phyloP scores from a whole-genome alignment of 2,113 vertebrate species.

The Microtus montanus region DNA sequence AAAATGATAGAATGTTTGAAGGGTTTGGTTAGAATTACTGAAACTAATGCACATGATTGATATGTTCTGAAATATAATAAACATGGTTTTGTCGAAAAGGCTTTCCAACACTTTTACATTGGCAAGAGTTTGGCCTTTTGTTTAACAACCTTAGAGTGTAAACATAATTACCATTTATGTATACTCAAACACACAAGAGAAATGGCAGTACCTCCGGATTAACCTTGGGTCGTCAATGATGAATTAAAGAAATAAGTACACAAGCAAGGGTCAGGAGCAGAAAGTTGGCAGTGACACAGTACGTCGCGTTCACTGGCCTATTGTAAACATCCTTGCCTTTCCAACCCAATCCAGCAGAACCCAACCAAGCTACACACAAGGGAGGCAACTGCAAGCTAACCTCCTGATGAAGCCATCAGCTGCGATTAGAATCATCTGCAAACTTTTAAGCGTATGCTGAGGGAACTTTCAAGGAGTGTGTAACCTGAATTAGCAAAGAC shows the following conservation, averaged over 20 bases:
- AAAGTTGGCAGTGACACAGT: conserved; percentile 6
- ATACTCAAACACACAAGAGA: conserved; percentile 31
- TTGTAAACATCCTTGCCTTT: conserved; percentile 55
- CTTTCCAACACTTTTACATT: conserved; percentile 33
- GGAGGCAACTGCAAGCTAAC: conserved; percentile 46
- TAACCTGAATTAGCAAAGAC: conserved; percentile 74
- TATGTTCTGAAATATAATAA: conserved; percentile 44
- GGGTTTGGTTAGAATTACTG: conserved; percentile 9
- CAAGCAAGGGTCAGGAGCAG: conserved; percentile 30
- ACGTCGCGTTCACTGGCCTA: background rate
- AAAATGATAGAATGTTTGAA: conserved; percentile 51
- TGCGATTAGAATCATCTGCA: conserved; percentile 59
- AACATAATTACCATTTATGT: conserved; percentile 43
- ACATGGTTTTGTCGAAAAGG: background rate
- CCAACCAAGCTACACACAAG: conserved; percentile 17
- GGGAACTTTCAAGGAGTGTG: conserved; percentile 51
- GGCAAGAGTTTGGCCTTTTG: conserved; percentile 30
- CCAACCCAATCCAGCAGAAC: conserved; percentile 52
- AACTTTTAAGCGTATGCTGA: conserved; percentile 52
- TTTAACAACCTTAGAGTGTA: conserved; percentile 55
- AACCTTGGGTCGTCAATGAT: conserved; percentile 29
- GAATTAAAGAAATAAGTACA: conserved; percentile 27
- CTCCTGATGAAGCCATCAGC: conserved; percentile 63
- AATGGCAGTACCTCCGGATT: conserved; percentile 39
- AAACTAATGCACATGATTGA: background rate